Evolutionary conservation across 2,888 invertebrate genomes (phyloP).

Genomic region (Metopia argyrocephala): DNA sequence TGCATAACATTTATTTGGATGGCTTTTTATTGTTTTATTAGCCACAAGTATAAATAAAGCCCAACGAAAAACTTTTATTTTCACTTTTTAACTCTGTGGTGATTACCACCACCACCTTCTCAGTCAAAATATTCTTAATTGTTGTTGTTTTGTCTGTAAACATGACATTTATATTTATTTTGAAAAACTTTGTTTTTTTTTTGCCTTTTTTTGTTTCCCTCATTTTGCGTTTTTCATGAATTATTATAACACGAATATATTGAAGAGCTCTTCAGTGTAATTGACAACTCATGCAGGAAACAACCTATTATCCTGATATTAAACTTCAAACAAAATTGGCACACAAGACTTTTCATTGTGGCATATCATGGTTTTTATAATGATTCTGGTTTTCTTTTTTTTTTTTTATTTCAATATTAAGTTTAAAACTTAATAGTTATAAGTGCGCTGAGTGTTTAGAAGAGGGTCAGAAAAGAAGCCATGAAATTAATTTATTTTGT

Average conservation of each 20-base stretch:
- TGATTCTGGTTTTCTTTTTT: background rate
- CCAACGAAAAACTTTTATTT: slow-evolving; percentile 7
- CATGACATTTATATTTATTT: slow-evolving; percentile 57
- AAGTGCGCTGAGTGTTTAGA: background rate
- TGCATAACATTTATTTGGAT: slow-evolving; percentile 8
- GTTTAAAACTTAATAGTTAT: background rate
- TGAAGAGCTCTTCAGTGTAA: slow-evolving; percentile 63
- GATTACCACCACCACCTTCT: background rate
- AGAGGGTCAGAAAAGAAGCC: slow-evolving; percentile 54
- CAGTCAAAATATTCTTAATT: background rate
- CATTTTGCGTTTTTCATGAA: background rate
- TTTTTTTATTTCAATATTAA: background rate
- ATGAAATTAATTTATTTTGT: slow-evolving; percentile 67
- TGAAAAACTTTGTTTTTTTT: background rate
- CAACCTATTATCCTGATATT: slow-evolving; percentile 74
- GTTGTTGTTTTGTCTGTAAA: slow-evolving; percentile 31
- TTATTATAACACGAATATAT: slow-evolving; percentile 50
- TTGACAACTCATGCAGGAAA: slow-evolving; percentile 77
- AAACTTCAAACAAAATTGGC: slow-evolving; percentile 68
- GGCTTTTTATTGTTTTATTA: slow-evolving; percentile 52
- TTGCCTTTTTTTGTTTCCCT: background rate
- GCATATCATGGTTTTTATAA: slow-evolving; percentile 38
- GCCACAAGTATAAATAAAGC: slow-evolving; percentile 25
- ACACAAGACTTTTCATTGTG: slow-evolving; percentile 47
- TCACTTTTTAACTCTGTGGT: slow-evolving; percentile 3